phyloP scores from a whole-genome alignment of 64 coral and sea anemone genomes.

The Actinia tenebrosa region DNA sequence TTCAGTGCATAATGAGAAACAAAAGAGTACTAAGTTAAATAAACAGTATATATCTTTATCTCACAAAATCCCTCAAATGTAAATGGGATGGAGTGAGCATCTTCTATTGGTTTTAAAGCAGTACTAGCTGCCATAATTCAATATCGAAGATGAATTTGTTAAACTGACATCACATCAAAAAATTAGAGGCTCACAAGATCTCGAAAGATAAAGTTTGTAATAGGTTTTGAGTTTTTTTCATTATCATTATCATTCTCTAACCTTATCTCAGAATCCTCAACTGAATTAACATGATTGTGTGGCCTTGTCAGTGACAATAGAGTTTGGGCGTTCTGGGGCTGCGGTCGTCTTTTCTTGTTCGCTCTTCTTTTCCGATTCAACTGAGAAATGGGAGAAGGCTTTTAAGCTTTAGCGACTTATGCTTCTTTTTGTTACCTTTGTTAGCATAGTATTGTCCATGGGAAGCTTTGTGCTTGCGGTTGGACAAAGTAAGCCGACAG shows the following conservation, averaged over 20 bases:
- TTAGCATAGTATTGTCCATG: background rate
- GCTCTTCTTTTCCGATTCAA: background rate
- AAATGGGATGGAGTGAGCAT: background rate
- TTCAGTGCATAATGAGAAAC: background rate
- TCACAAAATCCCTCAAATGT: background rate
- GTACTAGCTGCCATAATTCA: background rate
- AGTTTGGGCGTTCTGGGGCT: background rate
- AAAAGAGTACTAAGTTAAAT: constrained; percentile 13
- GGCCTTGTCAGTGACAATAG: background rate
- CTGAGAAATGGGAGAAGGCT: background rate
- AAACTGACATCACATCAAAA: background rate
- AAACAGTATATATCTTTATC: background rate
- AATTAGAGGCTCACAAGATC: constrained; percentile 1
- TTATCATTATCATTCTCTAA: background rate
- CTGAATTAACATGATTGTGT: background rate
- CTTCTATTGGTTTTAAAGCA: background rate
- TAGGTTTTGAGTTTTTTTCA: background rate
- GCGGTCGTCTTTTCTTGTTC: background rate
- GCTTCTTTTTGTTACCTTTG: background rate
- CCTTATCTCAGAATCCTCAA: background rate
- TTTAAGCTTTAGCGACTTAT: background rate
- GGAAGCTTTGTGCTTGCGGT: background rate
- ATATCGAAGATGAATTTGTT: background rate
- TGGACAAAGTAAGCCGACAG: constrained; percentile 16
- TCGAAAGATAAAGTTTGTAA: background rate